Evolutionary conservation across 2,888 invertebrate genomes (phyloP).

Genomic region (Listrodromus nycthemerus): DNA sequence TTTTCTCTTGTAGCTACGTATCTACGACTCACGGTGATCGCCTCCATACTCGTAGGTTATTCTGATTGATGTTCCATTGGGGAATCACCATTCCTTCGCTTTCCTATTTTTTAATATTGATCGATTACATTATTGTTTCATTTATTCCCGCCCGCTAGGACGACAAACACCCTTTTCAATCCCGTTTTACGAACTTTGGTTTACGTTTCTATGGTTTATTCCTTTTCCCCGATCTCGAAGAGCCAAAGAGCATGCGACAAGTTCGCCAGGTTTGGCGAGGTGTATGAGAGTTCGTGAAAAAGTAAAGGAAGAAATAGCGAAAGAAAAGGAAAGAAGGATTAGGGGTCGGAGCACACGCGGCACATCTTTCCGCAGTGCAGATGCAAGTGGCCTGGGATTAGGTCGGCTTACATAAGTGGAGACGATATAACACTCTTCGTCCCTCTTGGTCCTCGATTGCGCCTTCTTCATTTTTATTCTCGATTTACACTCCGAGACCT

Average conservation of each 20-base stretch:
- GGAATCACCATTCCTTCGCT: constrained; percentile 66
- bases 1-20: constrained; percentile 16
- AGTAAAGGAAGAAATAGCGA: constrained; percentile 20
- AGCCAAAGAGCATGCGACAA: background rate
- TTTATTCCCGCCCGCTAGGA: constrained; percentile 38
- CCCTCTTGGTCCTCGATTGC: background rate
- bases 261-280: background rate
- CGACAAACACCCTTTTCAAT: background rate
- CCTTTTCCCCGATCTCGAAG: constrained; percentile 18
- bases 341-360: constrained; percentile 49
- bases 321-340: constrained; percentile 36
- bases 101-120: constrained; percentile 79
- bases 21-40: background rate
- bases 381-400: constrained; percentile 65
- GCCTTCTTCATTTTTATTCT: constrained; percentile 27
- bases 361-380: constrained; percentile 68
- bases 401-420: constrained; percentile 61
- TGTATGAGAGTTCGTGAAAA: constrained; percentile 15
- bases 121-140: constrained; percentile 77
- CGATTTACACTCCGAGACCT: background rate
- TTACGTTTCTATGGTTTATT: background rate
- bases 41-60: constrained; percentile 75
- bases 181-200: background rate
- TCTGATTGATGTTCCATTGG: constrained; percentile 80
- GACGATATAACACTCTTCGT: constrained; percentile 45